phyloP scores from a whole-genome alignment of 2,113 vertebrate genomes.

The Neopipo cinnamomea region DNA sequence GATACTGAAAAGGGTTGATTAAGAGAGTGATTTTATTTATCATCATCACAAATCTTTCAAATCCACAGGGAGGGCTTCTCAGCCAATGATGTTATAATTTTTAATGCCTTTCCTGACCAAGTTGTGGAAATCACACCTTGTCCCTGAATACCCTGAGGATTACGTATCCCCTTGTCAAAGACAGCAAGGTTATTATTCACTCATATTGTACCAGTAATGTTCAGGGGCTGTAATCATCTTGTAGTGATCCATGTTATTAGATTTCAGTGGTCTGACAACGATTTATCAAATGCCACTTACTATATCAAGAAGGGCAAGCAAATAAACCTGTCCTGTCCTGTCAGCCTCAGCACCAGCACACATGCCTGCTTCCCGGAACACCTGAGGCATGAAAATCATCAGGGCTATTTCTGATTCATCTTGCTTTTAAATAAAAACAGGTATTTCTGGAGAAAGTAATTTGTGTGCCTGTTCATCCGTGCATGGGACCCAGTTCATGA shows the following conservation, averaged over 20 bases:
- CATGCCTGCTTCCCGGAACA: not conserved
- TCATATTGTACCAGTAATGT: not conserved
- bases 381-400: not conserved
- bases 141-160: not conserved
- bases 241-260: conserved; percentile 18
- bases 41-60: not conserved
- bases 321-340: not conserved
- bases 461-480: not conserved
- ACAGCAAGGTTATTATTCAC: not conserved
- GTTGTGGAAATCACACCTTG: not conserved
- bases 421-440: not conserved
- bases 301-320: not conserved
- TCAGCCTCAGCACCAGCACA: not conserved
- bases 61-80: not conserved
- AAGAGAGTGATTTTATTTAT: not conserved
- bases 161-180: not conserved
- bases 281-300: conserved; percentile 5
- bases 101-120: not conserved
- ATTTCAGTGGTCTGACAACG: conserved; percentile 1
- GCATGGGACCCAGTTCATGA: not conserved
- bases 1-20: not conserved
- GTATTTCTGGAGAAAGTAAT: not conserved
- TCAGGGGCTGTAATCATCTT: not conserved
- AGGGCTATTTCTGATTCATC: not conserved
- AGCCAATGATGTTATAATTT: not conserved